Evolutionary conservation across 2,888 invertebrate genomes (phyloP), one percentile per base, ranked within the genome.

Genomic region (Spatulosminthurus flaviceps): DNA sequence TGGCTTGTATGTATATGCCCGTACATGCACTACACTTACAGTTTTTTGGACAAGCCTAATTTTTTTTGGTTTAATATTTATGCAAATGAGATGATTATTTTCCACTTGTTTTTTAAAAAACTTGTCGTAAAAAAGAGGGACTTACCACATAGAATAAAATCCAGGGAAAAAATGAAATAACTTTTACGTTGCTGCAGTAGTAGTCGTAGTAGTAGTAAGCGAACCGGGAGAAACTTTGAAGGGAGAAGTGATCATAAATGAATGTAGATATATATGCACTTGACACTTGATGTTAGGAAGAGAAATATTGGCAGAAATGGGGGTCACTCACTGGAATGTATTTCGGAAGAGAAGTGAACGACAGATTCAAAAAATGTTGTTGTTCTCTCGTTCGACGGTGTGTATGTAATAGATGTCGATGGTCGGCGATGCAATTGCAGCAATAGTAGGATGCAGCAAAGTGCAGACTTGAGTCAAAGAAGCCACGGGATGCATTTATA

Each of bases 401-500:
- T 61, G 74, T 74, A 43, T 42, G 42, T 71, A 24, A 64, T 74
- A 26, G 9, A 24, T 74, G 24, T 21, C 42, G 71, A 71, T 42
- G 19, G 69, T 69, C 21, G 22, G 71, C 5, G 75, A 76, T 76
- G 75, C 75, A 76, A 67, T 76, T 76, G 66, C 75, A 76, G 75
- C 26, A 42, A 24, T 76, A n/a, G n/a, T n/a, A 26, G 75, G 26
- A 75, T 75, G 51, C 74, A 76, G 75, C 75, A 76, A 76, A 51
- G 75, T 76, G 75, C 75, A 76, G 66, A 76, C 24, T 26, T 41
- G 21, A 72, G 72, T 41, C 42, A n/a, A 76, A 42, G 75, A 76
- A 76, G 75, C 66, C 24, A 66, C 24, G 75, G 75, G 75, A 76
- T 76, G 75, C 75, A 76, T 76, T 76, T 76, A 76, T 66, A 76